Evolutionary conservation across 2,113 vertebrate species (phyloP).

Genomic region (Vulpes ferrilata): DNA sequence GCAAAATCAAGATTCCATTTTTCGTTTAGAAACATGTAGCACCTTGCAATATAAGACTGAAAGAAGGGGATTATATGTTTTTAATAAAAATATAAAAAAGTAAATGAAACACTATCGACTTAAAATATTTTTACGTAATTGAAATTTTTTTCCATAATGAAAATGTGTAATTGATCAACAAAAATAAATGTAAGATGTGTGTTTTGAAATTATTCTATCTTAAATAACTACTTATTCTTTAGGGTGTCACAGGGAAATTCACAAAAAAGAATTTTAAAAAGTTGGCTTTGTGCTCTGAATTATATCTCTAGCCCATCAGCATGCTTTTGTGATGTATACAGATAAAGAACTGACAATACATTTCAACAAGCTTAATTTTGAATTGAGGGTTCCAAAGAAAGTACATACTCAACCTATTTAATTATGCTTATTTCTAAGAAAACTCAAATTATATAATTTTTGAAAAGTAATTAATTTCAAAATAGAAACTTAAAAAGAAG

Average conservation of each 20-base stretch:
- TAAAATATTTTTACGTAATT: neutral
- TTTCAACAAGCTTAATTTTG: conserved; percentile 70
- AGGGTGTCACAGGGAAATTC: neutral
- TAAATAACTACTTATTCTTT: neutral
- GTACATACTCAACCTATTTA: neutral
- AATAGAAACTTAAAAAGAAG: conserved; percentile 54
- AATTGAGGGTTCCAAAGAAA: conserved; percentile 42
- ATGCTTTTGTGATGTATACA: neutral
- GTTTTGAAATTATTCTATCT: neutral
- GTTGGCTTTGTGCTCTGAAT: conserved; percentile 11
- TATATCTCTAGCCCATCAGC: conserved; percentile 1
- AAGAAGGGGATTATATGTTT: neutral
- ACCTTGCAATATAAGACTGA: neutral
- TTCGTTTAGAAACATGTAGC: neutral
- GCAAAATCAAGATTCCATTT: neutral
- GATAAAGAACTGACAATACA: conserved; percentile 61
- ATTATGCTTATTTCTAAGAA: conserved; percentile 60
- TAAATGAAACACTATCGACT: neutral
- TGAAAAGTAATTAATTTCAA: conserved; percentile 66
- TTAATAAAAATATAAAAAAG: neutral
- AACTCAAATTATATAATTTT: conserved; percentile 35
- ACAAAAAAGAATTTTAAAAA: neutral
- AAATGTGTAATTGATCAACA: neutral
- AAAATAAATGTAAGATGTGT: neutral
- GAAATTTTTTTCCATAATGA: neutral